A percentile compares a stretch with the other conserved stretches of the same genome.
phyloP scores from a whole-genome alignment of 2,113 vertebrate species.

The Nibea albiflora region DNA sequence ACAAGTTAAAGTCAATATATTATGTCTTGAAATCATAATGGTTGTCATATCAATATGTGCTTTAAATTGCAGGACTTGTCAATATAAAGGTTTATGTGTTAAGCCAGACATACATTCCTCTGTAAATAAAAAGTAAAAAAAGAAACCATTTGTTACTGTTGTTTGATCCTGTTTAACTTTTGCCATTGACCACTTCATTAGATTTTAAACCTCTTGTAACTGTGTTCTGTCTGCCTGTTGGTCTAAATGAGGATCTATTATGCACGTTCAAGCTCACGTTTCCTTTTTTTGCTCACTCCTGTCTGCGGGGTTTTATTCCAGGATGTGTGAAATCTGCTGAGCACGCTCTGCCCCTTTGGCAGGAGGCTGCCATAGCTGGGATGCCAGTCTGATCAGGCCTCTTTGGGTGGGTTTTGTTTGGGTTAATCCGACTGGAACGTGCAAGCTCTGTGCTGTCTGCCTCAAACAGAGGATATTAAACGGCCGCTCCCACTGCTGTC shows the following conservation, averaged over 20 bases:
- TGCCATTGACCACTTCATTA: neutral
- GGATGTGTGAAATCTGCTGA: slow-evolving; percentile 79
- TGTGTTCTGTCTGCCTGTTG: slow-evolving; percentile 9
- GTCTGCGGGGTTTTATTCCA: slow-evolving; percentile 53
- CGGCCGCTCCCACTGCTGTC: slow-evolving; percentile 22
- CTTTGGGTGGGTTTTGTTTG: slow-evolving; percentile 70
- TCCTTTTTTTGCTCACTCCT: slow-evolving; percentile 41
- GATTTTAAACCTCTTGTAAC: slow-evolving; percentile 15
- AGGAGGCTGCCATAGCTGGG: slow-evolving; percentile 63
- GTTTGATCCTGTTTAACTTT: slow-evolving; percentile 32
- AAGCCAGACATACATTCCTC: slow-evolving; percentile 83
- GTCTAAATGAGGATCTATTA: slow-evolving; percentile 14
- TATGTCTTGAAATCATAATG: slow-evolving; percentile 85
- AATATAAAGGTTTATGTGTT: slow-evolving; percentile 84
- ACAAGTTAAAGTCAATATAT: slow-evolving; percentile 82
- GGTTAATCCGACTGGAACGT: slow-evolving; percentile 79
- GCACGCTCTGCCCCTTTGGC: slow-evolving; percentile 48
- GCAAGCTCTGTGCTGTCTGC: slow-evolving; percentile 54
- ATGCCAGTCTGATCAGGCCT: slow-evolving; percentile 74
- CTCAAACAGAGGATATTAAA: slow-evolving; percentile 81
- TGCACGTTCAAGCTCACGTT: slow-evolving; percentile 3
- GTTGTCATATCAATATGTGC: slow-evolving; percentile 85
- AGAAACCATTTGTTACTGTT: slow-evolving; percentile 33
- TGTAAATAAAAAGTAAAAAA: slow-evolving; percentile 86
- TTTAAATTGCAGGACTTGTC: slow-evolving; percentile 86